Conservation (phyloP, 2,888 invertebrate genomes). For the Cantharis nigra region DNA sequence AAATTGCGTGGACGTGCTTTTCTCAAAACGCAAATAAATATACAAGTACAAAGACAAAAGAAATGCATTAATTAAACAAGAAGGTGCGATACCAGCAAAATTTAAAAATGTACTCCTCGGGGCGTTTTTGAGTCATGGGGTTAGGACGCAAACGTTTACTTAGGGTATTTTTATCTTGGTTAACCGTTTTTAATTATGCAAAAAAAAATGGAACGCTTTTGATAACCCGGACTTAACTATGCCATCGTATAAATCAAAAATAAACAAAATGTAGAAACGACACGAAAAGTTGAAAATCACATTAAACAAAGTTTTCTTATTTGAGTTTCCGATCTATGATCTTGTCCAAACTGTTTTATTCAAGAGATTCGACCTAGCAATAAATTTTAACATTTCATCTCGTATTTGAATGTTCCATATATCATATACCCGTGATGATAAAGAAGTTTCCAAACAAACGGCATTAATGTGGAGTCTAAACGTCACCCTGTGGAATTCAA, state of each 20-base stretch:
- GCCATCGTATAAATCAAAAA: neutral
- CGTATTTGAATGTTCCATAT: conserved; percentile 37
- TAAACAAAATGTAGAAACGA: neutral
- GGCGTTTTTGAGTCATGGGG: conserved; percentile 7
- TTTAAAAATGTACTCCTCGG: conserved; percentile 13
- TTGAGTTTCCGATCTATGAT: conserved; percentile 8
- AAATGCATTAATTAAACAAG: conserved; percentile 24
- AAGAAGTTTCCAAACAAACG: conserved; percentile 42
- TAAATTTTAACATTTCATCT: conserved; percentile 37
- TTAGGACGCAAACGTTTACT: neutral
- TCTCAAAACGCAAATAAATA: conserved; percentile 22
- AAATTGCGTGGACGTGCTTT: conserved; percentile 21
- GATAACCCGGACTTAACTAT: neutral
- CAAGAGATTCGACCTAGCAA: conserved; percentile 29
- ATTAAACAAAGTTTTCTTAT: conserved; percentile 35
- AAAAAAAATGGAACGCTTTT: neutral
- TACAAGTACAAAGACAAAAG: conserved; percentile 16
- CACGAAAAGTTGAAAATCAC: conserved; percentile 25
- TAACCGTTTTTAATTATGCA: neutral
- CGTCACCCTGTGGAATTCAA: conserved; percentile 35
- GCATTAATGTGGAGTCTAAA: conserved; percentile 41
- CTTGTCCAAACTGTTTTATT: conserved; percentile 28
- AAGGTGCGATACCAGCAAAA: conserved; percentile 18
- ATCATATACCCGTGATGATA: conserved; percentile 38
- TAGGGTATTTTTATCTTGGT: neutral